These are phyloP conservation scores for Phasianus colchicus DNA, from an alignment of 2,113 vertebrate species.

Conservation along the genomic window DNA sequence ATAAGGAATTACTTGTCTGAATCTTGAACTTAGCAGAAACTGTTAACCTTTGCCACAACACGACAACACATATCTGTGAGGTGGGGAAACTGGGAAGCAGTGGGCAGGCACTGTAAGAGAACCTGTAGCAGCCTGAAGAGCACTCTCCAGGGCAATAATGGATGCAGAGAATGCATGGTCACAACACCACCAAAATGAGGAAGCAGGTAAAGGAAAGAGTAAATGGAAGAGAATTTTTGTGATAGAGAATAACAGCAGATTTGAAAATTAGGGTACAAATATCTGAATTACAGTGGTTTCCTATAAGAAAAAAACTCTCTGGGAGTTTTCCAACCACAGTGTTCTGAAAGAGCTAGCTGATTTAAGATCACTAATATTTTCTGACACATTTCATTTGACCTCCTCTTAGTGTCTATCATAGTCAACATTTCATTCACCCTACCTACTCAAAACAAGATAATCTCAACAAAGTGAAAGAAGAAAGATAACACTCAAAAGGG, in stretches of 20 bases:
- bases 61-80: rapidly evolving
- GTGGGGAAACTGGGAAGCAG: background rate
- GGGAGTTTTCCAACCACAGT: background rate
- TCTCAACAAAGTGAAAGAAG: background rate
- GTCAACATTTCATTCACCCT: background rate
- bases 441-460: background rate
- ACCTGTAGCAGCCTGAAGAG: background rate
- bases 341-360: background rate
- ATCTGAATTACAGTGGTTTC: background rate
- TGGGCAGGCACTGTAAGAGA: background rate
- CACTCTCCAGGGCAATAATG: background rate
- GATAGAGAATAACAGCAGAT: background rate
- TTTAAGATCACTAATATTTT: background rate
- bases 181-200: background rate
- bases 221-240: background rate
- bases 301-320: background rate
- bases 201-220: background rate
- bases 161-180: background rate
- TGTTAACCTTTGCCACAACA: rapidly evolving
- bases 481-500: background rate
- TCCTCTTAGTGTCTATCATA: background rate
- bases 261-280: background rate
- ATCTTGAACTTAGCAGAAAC: background rate
- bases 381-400: background rate
- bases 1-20: background rate